phyloP scores from a whole-genome alignment of 30 jellyfish, hydroid and myxozoan species.

The Morbakka virulenta region DNA sequence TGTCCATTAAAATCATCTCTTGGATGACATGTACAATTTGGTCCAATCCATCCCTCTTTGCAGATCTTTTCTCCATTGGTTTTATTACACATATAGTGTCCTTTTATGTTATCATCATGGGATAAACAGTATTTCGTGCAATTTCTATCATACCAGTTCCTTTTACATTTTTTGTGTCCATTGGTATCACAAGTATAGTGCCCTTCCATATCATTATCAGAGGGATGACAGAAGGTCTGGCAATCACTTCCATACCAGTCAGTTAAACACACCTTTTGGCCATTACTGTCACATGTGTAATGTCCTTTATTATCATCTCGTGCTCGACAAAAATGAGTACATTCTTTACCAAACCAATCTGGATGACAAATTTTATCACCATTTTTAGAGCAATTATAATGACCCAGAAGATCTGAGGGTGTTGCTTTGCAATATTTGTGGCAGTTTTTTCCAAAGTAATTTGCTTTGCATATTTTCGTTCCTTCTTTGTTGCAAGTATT shows the following conservation, averaged over 20 bases:
- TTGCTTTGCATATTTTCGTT: constrained; percentile 12
- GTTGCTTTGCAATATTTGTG: constrained; percentile 32
- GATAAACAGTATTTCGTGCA: constrained; percentile 22
- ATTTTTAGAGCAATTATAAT: constrained; percentile 46
- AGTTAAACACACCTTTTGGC: constrained; percentile 28
- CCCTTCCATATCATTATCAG: constrained; percentile 43
- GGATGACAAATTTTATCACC: constrained; percentile 39
- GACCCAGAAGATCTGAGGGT: neutral
- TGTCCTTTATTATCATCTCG: constrained; percentile 42
- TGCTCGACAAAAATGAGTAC: constrained; percentile 22
- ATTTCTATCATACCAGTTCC: constrained; percentile 39
- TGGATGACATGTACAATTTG: constrained; percentile 49
- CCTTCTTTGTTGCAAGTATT: constrained; percentile 29
- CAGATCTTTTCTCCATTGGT: constrained; percentile 38
- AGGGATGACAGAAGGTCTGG: constrained; percentile 17
- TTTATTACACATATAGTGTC: constrained; percentile 32
- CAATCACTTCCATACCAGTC: constrained; percentile 33
- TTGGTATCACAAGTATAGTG: constrained; percentile 37
- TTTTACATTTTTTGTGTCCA: neutral
- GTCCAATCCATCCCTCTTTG: constrained; percentile 7
- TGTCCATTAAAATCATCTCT: constrained; percentile 35
- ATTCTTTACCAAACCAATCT: constrained; percentile 45
- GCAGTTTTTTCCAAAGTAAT: constrained; percentile 41
- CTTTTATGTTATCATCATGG: constrained; percentile 18
- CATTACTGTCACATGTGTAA: constrained; percentile 26